phyloP scores from a whole-genome alignment of 2,888 invertebrate genomes.

The Rotaria magnacalcarata region DNA sequence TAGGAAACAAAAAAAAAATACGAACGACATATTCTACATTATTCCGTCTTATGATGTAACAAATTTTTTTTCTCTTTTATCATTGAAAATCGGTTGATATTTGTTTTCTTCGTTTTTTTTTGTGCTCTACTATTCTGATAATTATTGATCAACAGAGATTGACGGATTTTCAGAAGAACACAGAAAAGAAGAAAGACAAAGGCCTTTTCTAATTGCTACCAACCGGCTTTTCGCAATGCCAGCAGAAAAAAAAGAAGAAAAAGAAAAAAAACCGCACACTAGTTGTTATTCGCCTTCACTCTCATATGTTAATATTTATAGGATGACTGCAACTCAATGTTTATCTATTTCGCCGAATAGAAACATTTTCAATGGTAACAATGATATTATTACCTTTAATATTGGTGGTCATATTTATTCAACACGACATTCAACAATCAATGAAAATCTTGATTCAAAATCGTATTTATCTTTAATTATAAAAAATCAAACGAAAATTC shows the following conservation, averaged over 20 bases:
- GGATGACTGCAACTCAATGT: background rate
- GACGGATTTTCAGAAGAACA: background rate
- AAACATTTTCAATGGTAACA: background rate
- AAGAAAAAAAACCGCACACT: background rate
- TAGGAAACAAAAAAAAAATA: background rate
- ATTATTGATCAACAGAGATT: background rate
- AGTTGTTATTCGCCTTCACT: background rate
- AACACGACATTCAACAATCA: background rate
- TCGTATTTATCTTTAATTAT: background rate
- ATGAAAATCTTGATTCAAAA: background rate
- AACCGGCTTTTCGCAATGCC: background rate
- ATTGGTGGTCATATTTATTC: background rate
- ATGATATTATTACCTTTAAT: background rate
- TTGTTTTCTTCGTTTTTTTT: background rate
- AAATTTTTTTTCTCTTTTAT: background rate
- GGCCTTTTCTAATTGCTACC: conserved; percentile 12
- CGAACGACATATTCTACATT: background rate
- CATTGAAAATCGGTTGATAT: background rate
- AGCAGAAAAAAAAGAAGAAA: background rate
- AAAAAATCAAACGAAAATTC: background rate
- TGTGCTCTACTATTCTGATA: background rate
- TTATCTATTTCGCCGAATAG: background rate
- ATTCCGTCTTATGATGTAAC: background rate
- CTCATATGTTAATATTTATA: background rate
- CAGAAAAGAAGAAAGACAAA: background rate